Evolutionary conservation across 92 coral and sea anemone species (phyloP).

Genomic region (Meandrina meandrites): DNA sequence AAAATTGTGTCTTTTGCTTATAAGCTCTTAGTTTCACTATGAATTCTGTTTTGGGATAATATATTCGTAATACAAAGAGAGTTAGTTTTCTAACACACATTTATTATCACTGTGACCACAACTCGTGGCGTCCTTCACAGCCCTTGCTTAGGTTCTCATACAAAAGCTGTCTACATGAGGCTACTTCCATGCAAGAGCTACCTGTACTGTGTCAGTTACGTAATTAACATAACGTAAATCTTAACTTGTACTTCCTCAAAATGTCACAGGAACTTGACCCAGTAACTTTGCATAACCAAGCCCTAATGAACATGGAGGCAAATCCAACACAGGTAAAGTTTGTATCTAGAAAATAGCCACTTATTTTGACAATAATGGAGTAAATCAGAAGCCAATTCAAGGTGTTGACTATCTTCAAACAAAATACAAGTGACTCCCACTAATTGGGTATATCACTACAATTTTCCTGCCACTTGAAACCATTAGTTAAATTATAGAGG

Average conservation of each 20-base stretch:
- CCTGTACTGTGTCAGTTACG: too few species aligned
- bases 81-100: neutral
- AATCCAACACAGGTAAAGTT: constrained; percentile 84
- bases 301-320: constrained; percentile 96
- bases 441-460: too few species aligned
- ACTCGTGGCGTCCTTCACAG: neutral
- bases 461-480: neutral
- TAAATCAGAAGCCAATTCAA: too few species aligned
- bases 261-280: constrained; percentile 89
- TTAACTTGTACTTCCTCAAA: neutral
- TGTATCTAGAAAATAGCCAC: neutral
- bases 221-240: neutral
- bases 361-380: too few species aligned
- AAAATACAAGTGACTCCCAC: neutral
- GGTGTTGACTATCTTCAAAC: too few species aligned
- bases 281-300: constrained; percentile 94
- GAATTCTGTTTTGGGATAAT: too few species aligned
- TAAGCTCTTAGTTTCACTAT: too few species aligned
- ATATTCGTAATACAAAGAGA: too few species aligned
- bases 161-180: neutral
- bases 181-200: neutral
- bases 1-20: neutral
- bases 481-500: neutral
- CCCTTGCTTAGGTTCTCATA: neutral
- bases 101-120: neutral